These are phyloP conservation scores for Thalassophryne amazonica DNA, from an alignment of 2,797 vertebrate genomes.

Conservation along the genomic window DNA sequence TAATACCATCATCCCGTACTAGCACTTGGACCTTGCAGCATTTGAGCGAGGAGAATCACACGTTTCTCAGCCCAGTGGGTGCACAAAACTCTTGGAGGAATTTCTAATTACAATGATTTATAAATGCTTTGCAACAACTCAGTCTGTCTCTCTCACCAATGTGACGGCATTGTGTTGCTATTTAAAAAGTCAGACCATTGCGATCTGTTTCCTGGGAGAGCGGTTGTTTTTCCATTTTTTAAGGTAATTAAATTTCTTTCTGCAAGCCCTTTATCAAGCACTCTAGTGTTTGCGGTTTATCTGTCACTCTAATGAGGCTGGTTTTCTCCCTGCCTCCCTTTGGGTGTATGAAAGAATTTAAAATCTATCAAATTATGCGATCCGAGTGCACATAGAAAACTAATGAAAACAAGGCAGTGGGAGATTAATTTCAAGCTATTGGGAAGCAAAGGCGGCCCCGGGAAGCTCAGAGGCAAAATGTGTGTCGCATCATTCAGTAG, in stretches of 20 bases:
- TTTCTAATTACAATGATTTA: conserved; percentile 38
- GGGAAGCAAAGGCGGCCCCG: conserved; percentile 26
- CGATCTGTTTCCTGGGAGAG: conserved; percentile 32
- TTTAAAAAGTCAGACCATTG: conserved; percentile 35
- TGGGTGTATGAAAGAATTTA: conserved; percentile 39
- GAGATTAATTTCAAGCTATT: conserved; percentile 42
- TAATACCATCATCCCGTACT: conserved; percentile 40
- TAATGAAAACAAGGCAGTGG: conserved; percentile 44
- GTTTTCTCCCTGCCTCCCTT: conserved; percentile 3
- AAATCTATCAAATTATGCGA: conserved; percentile 53
- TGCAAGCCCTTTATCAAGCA: conserved; percentile 45
- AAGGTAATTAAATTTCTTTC: conserved; percentile 49
- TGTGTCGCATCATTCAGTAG: neutral
- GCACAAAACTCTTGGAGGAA: conserved; percentile 14
- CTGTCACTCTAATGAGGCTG: conserved; percentile 60
- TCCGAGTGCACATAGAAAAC: conserved; percentile 32
- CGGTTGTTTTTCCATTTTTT: conserved; percentile 24
- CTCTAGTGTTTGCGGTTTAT: conserved; percentile 50
- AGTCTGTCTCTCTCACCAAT: conserved; percentile 27
- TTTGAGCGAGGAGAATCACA: conserved; percentile 11
- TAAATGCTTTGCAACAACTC: conserved; percentile 22
- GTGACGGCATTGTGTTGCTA: conserved; percentile 10
- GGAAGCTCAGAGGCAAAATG: conserved; percentile 4
- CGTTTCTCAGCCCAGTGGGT: conserved; percentile 5
- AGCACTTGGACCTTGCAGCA: conserved; percentile 8